A percentile compares a stretch with the other conserved stretches of the same genome.
These are phyloP conservation scores for Escarpia spicata DNA, from an alignment of 2,888 invertebrate species.

Conservation along the genomic window DNA sequence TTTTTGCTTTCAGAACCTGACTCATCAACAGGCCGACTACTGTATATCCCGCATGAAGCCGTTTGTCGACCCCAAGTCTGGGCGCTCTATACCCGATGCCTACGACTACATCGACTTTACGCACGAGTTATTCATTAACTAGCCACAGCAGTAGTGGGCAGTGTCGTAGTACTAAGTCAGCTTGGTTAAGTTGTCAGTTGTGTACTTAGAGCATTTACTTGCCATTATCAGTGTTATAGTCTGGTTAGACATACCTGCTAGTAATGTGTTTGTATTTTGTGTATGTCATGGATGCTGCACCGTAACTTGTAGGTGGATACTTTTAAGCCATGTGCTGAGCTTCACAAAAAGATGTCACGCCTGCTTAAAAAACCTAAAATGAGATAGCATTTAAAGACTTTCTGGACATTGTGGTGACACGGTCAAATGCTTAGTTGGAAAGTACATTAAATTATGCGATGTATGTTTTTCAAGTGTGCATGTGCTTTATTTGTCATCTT, in stretches of 20 bases:
- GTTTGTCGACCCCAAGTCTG: slow-evolving; percentile 90
- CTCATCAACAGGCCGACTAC: slow-evolving; percentile 99
- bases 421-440: not conserved
- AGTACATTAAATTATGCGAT: not conserved
- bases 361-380: not conserved
- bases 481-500: too few relatives aligned
- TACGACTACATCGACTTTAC: slow-evolving; percentile 98
- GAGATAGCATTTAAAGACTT: too few relatives aligned
- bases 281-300: not conserved
- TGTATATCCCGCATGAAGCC: slow-evolving; percentile 99
- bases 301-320: not conserved
- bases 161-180: not conserved
- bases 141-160: slow-evolving; percentile 30
- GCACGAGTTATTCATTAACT: slow-evolving; percentile 70
- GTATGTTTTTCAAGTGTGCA: not conserved
- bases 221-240: not conserved
- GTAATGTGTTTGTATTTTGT: not conserved
- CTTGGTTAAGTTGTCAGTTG: not conserved
- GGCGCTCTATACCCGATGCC: slow-evolving; percentile 91
- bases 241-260: not conserved
- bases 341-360: not conserved
- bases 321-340: not conserved
- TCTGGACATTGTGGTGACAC: not conserved
- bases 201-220: not conserved
- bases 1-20: slow-evolving; percentile 86